Evolutionary conservation across 2,888 invertebrate genomes (phyloP), one percentile per base, ranked within the genome.

Genomic region (Eulithis testata): DNA sequence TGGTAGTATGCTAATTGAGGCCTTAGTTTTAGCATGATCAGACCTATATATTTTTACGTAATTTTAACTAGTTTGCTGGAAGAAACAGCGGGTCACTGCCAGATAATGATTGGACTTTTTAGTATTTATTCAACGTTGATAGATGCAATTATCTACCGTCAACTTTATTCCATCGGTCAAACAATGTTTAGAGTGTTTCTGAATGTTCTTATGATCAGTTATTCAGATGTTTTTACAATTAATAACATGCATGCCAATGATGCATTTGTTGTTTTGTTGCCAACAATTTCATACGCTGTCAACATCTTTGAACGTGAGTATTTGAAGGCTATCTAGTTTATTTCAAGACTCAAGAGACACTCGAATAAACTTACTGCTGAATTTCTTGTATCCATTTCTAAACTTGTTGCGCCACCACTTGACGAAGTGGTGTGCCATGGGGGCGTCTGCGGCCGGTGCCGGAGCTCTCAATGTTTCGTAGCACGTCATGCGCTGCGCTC

Each of bases 391-490:
- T 93, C 95, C 95, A 93, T 95, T 95, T 90, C 95, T 94, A 93
- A 95, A 95, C 93, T 95, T 95, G 90, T 95, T 95, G 94, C 95
- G 95, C 95, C 95, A 95, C 95, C 95, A 95, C 94, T 95, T 95
- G 90, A 95, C 95, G 87, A 95, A 94, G 94, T 95, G 95, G 93
- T 95, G 95, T 91, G 95, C 95, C 95, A 95, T 95, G 94, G 94
- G 94, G 93, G 91, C 92, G 92, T 90, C 91, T 83, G 88, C 89
- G 88, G 89, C 91, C 87, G 92, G 88, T 91, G 93, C 93, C 92
- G 93, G 87, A 89, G 90, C 85, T 91, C 91, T 92, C 88, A 93
- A 84, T 88, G 92, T 91, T 90, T 93, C 93, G 93, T 93, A 93
- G 92, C 93, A 93, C 92, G 93, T 93, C 93, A 93, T 93, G 89